These are phyloP conservation scores for Cataglyphis albicans DNA, from an alignment of 2,888 invertebrate species.

Conservation along the genomic window DNA sequence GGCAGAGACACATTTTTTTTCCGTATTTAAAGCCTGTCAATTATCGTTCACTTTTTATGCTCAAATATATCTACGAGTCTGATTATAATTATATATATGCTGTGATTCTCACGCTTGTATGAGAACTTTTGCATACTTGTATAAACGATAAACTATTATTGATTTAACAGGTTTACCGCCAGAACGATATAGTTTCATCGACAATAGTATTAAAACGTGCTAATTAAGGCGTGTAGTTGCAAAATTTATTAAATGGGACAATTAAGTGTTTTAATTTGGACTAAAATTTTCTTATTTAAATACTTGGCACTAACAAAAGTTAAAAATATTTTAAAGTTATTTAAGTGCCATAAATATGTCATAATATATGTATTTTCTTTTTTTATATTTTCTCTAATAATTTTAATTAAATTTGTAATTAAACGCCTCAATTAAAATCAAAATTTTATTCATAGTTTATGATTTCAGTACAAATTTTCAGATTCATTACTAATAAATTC, in stretches of 20 bases:
- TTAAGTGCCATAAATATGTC: not conserved
- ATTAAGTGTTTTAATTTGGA: slow-evolving; percentile 50
- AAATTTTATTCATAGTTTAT: slow-evolving; percentile 9
- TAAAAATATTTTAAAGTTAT: not conserved
- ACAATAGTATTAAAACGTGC: not conserved
- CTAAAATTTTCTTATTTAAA: slow-evolving; percentile 44
- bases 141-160: slow-evolving; percentile 45
- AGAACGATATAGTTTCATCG: slow-evolving; percentile 14
- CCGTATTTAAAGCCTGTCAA: slow-evolving; percentile 4
- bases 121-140: not conserved
- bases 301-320: not conserved
- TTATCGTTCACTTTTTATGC: not conserved
- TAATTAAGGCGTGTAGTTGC: slow-evolving; percentile 12
- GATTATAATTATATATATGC: not conserved
- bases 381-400: not conserved
- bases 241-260: slow-evolving; percentile 22
- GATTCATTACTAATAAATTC: slow-evolving; percentile 24
- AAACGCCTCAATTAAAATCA: slow-evolving; percentile 16
- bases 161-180: slow-evolving; percentile 63
- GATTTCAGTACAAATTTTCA: not conserved
- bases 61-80: not conserved
- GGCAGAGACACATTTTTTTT: slow-evolving; percentile 88
- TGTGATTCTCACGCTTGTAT: not conserved
- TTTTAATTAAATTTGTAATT: slow-evolving; percentile 15
- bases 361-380: not conserved